Base-by-base conservation (phyloP, 2,888 invertebrate species). In the Bembecia ichneumoniformis region DNA sequence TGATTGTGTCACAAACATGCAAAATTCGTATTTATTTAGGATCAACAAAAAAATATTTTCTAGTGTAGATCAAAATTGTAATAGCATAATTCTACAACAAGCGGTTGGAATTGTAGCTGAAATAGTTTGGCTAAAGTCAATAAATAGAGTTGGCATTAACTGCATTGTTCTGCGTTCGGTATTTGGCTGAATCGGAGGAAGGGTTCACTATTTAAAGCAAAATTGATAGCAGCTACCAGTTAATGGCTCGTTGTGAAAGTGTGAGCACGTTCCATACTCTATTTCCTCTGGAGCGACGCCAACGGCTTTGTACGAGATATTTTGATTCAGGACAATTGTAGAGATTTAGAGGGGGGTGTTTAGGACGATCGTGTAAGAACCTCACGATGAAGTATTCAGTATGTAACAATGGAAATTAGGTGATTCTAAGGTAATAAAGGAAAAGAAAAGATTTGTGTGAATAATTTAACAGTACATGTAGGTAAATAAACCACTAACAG, bases 271-370 rank as follows among this genome's bases (percentile, higher is more conserved):
- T n/a, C 43, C 40, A 51, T 51, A 51, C 14, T 49, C 45, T 43
- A 35, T 49, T 47, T 40, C 17, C 28, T 44, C 52, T 57, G 57
- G 55, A 51, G 17, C 46, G 0, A 28, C 15, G 57, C 57, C 57
- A 57, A 51, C 15, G 45, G 46, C 47, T 52, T 51, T 45, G 34
- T 35, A 43, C 45, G 35, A 51, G 51, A 50, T 52, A 53, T 51
- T 50, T 47, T 49, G 52, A 50, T 57, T 50, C 43, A 45, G 48
- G 54, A 46, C 28, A 28, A 28, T 28, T 28, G 28, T 9, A 28
- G 28, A 28, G 28, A 28, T 28, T 28, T 28, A 28, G n/a, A n/a
- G 28, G 28, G 28, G 3, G 28, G 9, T 9, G 28, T 28, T 28
- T 28, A 28, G 28, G 7, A 7, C 28, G 28, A 28, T 28, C 28